Base-by-base conservation (phyloP, 2,888 invertebrate genomes). In the Oegoconia quadripuncta region DNA sequence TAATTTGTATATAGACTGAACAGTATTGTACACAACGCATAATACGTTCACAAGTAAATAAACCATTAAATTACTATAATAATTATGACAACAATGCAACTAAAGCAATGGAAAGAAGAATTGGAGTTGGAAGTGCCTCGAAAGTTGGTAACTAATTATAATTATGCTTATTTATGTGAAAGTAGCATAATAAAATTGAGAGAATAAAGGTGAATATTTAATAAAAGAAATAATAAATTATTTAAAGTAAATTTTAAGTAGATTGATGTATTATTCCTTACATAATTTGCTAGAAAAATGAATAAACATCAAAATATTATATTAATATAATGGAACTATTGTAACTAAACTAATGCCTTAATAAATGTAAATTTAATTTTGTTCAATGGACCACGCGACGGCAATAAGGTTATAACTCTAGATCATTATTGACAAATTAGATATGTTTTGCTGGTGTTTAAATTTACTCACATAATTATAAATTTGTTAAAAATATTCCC, bases 71-170 rank as follows among this genome's bases (percentile, higher is more conserved):
- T 9, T 25, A 8, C 8, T 27, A 27, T 8, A 27, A 29, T 11
- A n/a, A n/a, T n/a, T 29, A 8, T n/a, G 12, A 16, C n/a, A 9
- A 14, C 13, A 6, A 31, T 13, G 20, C 12, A 22, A 13, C 32
- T 22, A 34, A 17, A 16, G 14, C 34, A 22, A 22, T 13, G 6
- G 4, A 14, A 14, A 22, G 14, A 14, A 4, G 17, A 20, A 15
- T 13, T 23, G 23, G 25, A 33, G n/a, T 50, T 41, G 25, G 39
- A 64, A 66, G 67, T 68, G 65, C 69, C 68, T 68, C 60, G 37
- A 52, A 41, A 46, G 48, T 45, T 48, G 46, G 46, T 54, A n/a
- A n/a, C n/a, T n/a, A n/a, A n/a, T 42, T 48, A 50, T 29, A 12
- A 31, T 48, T 50, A 40, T 54, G 54, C 50, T 43, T 35, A 48